Evolutionary conservation across 2,888 invertebrate genomes (phyloP).

Genomic region (Drosophila ezoana): DNA sequence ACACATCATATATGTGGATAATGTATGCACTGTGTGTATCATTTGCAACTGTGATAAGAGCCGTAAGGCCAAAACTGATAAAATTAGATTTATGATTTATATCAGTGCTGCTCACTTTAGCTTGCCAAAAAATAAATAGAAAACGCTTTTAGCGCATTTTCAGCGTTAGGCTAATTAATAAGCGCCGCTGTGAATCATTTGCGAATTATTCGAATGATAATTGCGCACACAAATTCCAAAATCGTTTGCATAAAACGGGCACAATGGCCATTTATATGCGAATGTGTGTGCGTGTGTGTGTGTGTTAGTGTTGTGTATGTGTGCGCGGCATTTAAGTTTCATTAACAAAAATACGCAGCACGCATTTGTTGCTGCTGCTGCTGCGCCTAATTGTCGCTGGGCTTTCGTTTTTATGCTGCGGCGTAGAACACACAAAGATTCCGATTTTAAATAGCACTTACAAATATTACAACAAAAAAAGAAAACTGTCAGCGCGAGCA

Average conservation of each 20-base stretch:
- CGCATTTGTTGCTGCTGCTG: constrained; percentile 16
- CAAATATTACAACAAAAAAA: constrained; percentile 60
- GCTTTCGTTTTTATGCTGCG: constrained; percentile 36
- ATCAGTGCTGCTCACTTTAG: constrained; percentile 27
- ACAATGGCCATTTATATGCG: constrained; percentile 29
- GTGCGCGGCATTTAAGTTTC: constrained; percentile 49
- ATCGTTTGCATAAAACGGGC: constrained; percentile 41
- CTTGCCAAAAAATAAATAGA: constrained; percentile 6
- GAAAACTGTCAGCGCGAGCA: constrained; percentile 52
- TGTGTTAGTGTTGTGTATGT: too few species aligned
- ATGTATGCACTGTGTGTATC: constrained; percentile 50
- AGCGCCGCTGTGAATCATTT: constrained; percentile 34
- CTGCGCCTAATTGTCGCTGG: constrained; percentile 42
- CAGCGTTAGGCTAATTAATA: constrained; percentile 12
- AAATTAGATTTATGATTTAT: constrained; percentile 70
- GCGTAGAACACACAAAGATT: constrained; percentile 36
- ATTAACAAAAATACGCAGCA: constrained; percentile 58
- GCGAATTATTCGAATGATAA: constrained; percentile 42
- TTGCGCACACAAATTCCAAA: constrained; percentile 52
- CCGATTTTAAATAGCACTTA: constrained; percentile 62
- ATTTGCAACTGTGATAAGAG: constrained; percentile 69
- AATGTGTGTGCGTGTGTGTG: background rate
- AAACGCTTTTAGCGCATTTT: constrained; percentile 24
- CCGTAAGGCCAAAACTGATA: constrained; percentile 57
- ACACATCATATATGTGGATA: constrained; percentile 10